phyloP scores from a whole-genome alignment of 2,797 vertebrate genomes.

The Gobio occitaniae region DNA sequence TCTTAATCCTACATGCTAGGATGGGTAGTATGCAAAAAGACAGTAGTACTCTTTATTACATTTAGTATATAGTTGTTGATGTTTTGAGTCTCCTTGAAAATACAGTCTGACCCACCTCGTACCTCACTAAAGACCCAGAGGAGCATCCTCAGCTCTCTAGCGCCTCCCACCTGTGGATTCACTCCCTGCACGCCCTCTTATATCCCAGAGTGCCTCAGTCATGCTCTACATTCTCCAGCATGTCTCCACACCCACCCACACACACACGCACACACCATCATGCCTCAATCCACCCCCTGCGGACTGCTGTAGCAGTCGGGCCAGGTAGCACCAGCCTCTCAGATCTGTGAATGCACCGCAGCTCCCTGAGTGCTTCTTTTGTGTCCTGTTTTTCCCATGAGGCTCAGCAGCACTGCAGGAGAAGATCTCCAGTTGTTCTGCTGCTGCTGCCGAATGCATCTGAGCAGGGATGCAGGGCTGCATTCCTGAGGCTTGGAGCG shows the following conservation, averaged over 20 bases:
- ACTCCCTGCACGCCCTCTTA: constrained; percentile 14
- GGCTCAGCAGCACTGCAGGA: constrained; percentile 63
- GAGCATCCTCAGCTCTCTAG: constrained; percentile 47
- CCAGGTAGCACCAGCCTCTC: constrained; percentile 58
- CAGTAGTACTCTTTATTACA: neutral
- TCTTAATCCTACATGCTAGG: neutral
- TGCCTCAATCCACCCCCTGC: constrained; percentile 52
- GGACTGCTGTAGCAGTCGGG: constrained; percentile 46
- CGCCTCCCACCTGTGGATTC: constrained; percentile 42
- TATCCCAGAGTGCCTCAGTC: constrained; percentile 22
- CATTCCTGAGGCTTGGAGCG: constrained; percentile 64
- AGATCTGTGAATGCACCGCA: constrained; percentile 71
- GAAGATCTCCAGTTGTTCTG: constrained; percentile 47
- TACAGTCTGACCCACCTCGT: constrained; percentile 2
- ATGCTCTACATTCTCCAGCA: constrained; percentile 26
- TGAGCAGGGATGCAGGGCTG: constrained; percentile 51
- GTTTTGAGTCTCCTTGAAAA: neutral
- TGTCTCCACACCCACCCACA: constrained; percentile 22
- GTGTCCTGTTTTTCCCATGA: constrained; percentile 63
- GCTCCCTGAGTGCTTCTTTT: constrained; percentile 62
- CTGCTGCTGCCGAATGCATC: constrained; percentile 65
- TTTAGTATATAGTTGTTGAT: neutral
- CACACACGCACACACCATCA: constrained; percentile 5
- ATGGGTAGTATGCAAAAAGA: neutral
- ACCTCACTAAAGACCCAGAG: neutral